Conservation (phyloP, 2,113 vertebrate species). For the Elgaria multicarinata region DNA sequence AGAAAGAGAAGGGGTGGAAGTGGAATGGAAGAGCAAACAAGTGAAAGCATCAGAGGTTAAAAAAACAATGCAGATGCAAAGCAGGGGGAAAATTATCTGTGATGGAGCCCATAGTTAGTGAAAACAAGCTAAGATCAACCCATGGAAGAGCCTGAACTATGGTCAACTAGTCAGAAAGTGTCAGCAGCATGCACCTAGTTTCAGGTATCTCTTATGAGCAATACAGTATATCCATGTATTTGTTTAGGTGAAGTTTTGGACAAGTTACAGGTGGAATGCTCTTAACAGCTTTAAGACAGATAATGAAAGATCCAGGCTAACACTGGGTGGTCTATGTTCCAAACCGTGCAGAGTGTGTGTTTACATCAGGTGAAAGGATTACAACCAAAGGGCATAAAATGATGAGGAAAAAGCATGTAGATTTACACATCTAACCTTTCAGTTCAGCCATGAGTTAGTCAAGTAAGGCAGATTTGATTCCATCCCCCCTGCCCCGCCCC, state of each 20-base stretch:
- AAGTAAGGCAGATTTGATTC: not conserved
- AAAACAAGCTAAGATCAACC: not conserved
- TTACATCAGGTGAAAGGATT: constrained; percentile 33
- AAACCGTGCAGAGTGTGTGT: constrained; percentile 40
- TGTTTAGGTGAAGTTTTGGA: constrained; percentile 72
- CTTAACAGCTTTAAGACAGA: constrained; percentile 59
- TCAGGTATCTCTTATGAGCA: constrained; percentile 46
- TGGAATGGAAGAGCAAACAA: no score
- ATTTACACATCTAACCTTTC: not conserved
- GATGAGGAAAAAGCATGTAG: constrained; percentile 18
- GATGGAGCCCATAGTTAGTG: no score
- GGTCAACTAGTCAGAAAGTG: not conserved
- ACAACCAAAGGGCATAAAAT: constrained; percentile 15
- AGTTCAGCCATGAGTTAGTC: constrained; percentile 17
- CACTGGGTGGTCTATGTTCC: constrained; percentile 59
- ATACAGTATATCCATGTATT: constrained; percentile 51
- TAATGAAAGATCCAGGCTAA: constrained; percentile 33
- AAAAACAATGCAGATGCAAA: no score
- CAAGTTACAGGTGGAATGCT: constrained; percentile 69
- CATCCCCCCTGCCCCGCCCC: not conserved
- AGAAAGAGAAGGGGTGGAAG: no score
- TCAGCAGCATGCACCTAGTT: constrained; percentile 18
- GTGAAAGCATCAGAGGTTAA: no score
- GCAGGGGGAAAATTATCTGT: no score
- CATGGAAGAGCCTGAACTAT: not conserved